Base-by-base conservation (phyloP, 1,140 invertebrate species). In the Achatina immaculata region DNA sequence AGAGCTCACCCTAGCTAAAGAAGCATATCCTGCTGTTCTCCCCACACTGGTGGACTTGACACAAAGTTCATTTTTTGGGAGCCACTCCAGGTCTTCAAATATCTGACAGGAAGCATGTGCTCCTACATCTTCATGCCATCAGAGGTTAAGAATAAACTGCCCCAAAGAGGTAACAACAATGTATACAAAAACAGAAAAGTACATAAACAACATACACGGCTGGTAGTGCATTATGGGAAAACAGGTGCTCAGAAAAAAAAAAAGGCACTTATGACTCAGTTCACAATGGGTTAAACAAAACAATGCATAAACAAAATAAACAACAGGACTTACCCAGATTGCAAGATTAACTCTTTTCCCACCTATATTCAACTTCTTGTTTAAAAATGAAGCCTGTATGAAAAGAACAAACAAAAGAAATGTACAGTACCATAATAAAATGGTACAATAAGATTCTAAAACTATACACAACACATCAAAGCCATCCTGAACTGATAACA, bases 361-460 rank as follows among this genome's bases (percentile, higher is more conserved):
- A 90, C 95, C 95, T 77, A 99, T 94, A 87, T 96, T 97, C n/a
- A 99, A 90, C 89, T 97, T 98, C 88, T 99, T 99, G 83, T 95
- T 98, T 36, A 99, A 92, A 92, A 99, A 99, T 2, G 98, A 98
- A 16, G 98, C 98, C 96, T 99, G 89, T 80, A 90, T 94, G 92
- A 80, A 58, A 84, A 83, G 83, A 82, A 78, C 7, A n/a, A n/a
- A n/a, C n/a, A n/a, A n/a, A n/a, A n/a, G n/a, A n/a, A n/a, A n/a
- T n/a, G n/a, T n/a, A n/a, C n/a, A n/a, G n/a, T n/a, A n/a, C n/a
- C n/a, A n/a, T n/a, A n/a, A n/a, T n/a, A n/a, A n/a, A n/a, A n/a
- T n/a, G n/a, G n/a, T n/a, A n/a, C n/a, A n/a, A n/a, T n/a, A n/a
- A n/a, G n/a, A n/a, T n/a, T n/a, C n/a, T n/a, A n/a, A n/a, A n/a